Evolutionary conservation across 2,888 invertebrate species (phyloP).

Genomic region (Steinernema hermaphroditum): DNA sequence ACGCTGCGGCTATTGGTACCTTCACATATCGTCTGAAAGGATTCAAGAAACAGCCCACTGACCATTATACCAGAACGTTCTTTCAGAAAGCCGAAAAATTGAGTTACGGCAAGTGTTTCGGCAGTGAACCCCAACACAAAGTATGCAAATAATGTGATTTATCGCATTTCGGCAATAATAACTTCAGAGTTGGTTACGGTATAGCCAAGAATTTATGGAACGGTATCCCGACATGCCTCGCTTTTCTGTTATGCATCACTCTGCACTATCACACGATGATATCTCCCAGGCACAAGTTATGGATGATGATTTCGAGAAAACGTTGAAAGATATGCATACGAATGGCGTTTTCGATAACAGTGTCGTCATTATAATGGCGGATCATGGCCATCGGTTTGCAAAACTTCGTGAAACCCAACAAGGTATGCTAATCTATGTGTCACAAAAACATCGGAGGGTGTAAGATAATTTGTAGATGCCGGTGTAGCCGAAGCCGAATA

Average conservation of each 20-base stretch:
- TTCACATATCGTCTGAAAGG: conserved; percentile 88
- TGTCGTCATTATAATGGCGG: conserved; percentile 84
- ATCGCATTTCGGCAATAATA: background rate
- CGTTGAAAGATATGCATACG: conserved; percentile 55
- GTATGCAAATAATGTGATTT: background rate
- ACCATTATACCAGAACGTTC: conserved; percentile 85
- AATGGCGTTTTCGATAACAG: conserved; percentile 78
- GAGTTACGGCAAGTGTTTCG: conserved; percentile 67
- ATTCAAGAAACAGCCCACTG: conserved; percentile 80
- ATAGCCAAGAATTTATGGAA: conserved; percentile 71
- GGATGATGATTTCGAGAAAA: conserved; percentile 54
- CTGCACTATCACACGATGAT: conserved; percentile 84
- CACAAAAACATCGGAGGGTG: no score
- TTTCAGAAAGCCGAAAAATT: conserved; percentile 75
- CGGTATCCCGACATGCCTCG: conserved; percentile 76
- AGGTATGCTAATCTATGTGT: conserved; percentile 71
- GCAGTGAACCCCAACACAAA: conserved; percentile 60
- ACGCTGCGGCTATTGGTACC: conserved; percentile 80
- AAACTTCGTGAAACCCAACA: conserved; percentile 82
- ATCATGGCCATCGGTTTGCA: conserved; percentile 87
- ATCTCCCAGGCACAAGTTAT: conserved; percentile 76
- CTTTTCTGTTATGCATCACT: conserved; percentile 85
- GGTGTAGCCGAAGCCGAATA: no score
- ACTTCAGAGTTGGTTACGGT: conserved; percentile 58
- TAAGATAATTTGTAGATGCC: no score